Conservation (phyloP, 1,140 invertebrate genomes). For the Physella acuta region DNA sequence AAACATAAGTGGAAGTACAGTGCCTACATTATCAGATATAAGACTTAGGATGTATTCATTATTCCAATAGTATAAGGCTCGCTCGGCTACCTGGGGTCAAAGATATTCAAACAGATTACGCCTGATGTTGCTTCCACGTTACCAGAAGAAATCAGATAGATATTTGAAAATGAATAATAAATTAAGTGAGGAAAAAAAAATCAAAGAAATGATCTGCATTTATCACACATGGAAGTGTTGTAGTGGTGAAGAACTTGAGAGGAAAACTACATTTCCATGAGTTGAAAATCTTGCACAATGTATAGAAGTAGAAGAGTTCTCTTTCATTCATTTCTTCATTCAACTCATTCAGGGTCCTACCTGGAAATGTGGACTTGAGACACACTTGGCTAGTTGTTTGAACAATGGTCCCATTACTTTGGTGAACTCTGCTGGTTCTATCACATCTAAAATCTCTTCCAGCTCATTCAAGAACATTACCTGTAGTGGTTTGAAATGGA, state of each 20-base stretch:
- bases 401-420: constrained; percentile 65
- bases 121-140: no score
- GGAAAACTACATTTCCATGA: no score
- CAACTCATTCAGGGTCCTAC: no score
- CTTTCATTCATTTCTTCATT: no score
- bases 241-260: no score
- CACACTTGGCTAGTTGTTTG: constrained; percentile 64
- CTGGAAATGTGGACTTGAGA: constrained; percentile 66
- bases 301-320: no score
- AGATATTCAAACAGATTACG: constrained; percentile 9
- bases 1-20: constrained; percentile 77
- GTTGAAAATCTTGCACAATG: no score
- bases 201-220: not conserved
- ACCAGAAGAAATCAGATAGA: no score
- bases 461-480: constrained; percentile 66
- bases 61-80: constrained; percentile 65
- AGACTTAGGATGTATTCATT: constrained; percentile 65
- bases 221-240: no score
- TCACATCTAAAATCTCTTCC: constrained; percentile 66
- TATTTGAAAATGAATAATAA: no score
- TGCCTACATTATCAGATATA: constrained; percentile 61
- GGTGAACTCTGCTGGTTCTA: constrained; percentile 65
- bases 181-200: constrained; percentile 8
- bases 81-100: constrained; percentile 61
- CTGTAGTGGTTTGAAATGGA: no score